Evolutionary conservation across 1,140 invertebrate species (phyloP), one percentile per base, ranked within the genome.

Genomic region (Drosophila prosaltans): DNA sequence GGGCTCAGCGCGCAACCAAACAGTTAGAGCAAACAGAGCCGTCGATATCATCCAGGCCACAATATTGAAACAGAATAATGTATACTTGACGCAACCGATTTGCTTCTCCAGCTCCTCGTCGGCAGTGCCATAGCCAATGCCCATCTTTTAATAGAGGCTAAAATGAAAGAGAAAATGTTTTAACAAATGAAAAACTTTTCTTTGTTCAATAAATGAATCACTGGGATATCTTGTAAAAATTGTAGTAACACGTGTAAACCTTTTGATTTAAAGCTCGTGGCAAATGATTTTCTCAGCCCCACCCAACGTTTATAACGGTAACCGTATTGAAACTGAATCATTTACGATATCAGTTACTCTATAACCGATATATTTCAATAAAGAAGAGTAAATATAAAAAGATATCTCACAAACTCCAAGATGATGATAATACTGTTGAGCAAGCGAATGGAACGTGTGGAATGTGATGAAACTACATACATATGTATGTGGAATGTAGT

Each of bases 1-100:
- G 2, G 95, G 94, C 74, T 98, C 97, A 21, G 97, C 93, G 61
- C 96, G 94, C 75, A 97, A 93, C 96, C 96, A 98, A 21, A 98
- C 92, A 39, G 95, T 95, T 7, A 98, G 91, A 0, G 95, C 95
- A 72, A 98, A 96, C 72, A 97, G 94, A 1, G 95, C 93, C 0
- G 95, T 94, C 1, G 96, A 96, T 40, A 97, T 93, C 91, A 96
- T 95, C 95, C 94, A 95, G 80, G 95, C 92, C 24, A 96, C 93
- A 45, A 95, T 94, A 80, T 95, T 96, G 83, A 96, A 94, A 74
- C 94, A 96, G 78, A 96, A 95, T 45, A 96, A 93, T 11, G 94
- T 95, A 78, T 95, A 96, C 84, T 95, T 96, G 58, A 96, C 94
- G 80, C 94, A 94, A 67, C 94, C 94, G 72, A 96, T 96, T 68